These are phyloP conservation scores for Dorcus hopei DNA, from an alignment of 2,888 invertebrate genomes.

Conservation along the genomic window DNA sequence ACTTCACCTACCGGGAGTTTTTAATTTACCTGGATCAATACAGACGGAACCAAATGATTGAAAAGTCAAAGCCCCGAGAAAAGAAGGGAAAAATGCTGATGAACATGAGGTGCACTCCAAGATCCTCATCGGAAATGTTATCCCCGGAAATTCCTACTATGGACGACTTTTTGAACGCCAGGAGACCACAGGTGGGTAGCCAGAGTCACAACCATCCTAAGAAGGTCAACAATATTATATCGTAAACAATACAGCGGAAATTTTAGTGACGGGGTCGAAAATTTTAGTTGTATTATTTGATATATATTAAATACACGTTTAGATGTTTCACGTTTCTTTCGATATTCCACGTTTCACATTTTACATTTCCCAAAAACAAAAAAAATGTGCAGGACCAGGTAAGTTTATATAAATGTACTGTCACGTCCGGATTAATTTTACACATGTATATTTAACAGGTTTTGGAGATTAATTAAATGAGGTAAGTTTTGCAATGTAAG, in stretches of 20 bases:
- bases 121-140: conserved; percentile 10
- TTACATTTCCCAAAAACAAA: not conserved
- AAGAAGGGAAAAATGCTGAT: conserved; percentile 3
- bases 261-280: conserved; percentile 1
- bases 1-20: conserved; percentile 68
- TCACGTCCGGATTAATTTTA: not conserved
- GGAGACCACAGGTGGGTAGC: conserved; percentile 44
- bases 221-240: conserved; percentile 19
- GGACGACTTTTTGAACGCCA: conserved; percentile 54
- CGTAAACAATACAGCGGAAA: conserved; percentile 5
- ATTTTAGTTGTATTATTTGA: not conserved
- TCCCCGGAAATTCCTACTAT: conserved; percentile 51
- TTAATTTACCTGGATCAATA: conserved; percentile 64
- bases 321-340: not conserved
- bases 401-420: not conserved
- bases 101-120: conserved; percentile 7
- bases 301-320: not conserved
- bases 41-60: conserved; percentile 50
- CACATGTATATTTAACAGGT: conserved; percentile 1
- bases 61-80: conserved; percentile 45
- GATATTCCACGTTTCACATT: not conserved
- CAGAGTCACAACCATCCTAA: conserved; percentile 17
- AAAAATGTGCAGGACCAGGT: not conserved
- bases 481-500: conserved; percentile 41
- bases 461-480: not conserved